Evolutionary conservation across 2,113 vertebrate genomes (phyloP), one percentile per base, ranked within the genome.

Genomic region (Dasyurus viverrinus): DNA sequence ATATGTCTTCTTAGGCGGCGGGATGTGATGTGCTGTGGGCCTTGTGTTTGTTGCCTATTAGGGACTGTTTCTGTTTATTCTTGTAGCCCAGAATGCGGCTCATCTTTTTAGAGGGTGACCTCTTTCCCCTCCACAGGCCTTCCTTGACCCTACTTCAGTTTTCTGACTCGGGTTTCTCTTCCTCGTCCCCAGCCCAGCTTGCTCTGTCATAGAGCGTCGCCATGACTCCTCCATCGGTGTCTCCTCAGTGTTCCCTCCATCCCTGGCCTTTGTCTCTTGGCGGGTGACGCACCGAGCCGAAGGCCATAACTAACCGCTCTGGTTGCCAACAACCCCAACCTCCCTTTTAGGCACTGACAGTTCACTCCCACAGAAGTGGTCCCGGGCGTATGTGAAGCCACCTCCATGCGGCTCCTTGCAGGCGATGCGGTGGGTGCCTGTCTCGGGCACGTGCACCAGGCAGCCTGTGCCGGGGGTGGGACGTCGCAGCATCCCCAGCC

Each of bases 301-400:
- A 91, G 47, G 89, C 90, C 93, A 46, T 22, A 96, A 93, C 0
- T 4, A 4, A 27, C 53, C 92, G 25, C 89, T 89, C 0, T 27
- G 50, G 54, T 76, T 68, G 92, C 89, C 54, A 2, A 0, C 47
- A 47, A 53, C 10, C 92, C 53, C 27, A 8, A 16, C 46, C 48
- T 90, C 53, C 89, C 89, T 42, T 94, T 11, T 42, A 8, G 93
- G 52, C 95, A 96, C 53, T 53, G 93, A 94, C 84, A 27, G 96
- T 92, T 94, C 91, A 91, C 60, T 94, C n/a, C 27, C 42, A 92
- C 93, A 95, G 92, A 90, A n/a, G 91, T 36, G 48, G 5, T 6
- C 48, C 48, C 48, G n/a, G n/a, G n/a, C n/a, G 48, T 48, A 6
- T 6, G 1, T 0, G 50, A 10, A 52, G 50, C 50, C 10, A 1